phyloP scores from a whole-genome alignment of 92 coral and sea anemone genomes.

The Hydrozoanthus gracilis region DNA sequence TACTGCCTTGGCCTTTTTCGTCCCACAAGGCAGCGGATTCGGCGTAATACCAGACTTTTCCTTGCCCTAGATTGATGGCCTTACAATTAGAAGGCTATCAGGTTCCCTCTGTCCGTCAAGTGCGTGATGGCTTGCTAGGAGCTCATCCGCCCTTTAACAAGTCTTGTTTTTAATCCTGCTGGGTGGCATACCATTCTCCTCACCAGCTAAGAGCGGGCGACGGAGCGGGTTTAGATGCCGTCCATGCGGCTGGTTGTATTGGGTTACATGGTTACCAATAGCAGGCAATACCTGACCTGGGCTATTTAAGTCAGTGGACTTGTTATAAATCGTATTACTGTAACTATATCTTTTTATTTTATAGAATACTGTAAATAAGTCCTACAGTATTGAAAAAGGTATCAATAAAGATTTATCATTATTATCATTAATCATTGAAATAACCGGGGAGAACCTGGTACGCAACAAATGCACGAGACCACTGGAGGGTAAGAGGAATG shows the following conservation, averaged over 20 bases:
- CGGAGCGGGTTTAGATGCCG: constrained; percentile 31
- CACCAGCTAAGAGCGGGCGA: constrained; percentile 25
- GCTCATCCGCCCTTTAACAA: not conserved
- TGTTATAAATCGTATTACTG: no score
- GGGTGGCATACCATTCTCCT: constrained; percentile 16
- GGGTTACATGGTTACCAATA: constrained; percentile 14
- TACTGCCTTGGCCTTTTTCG: constrained; percentile 45
- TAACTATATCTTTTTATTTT: no score
- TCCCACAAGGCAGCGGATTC: constrained; percentile 48
- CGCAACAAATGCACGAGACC: no score
- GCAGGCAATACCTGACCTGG: not conserved
- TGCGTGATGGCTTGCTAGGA: not conserved
- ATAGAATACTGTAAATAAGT: no score
- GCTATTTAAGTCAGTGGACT: no score
- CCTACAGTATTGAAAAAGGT: no score
- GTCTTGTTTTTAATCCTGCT: not conserved
- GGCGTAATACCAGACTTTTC: constrained; percentile 19
- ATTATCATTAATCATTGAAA: no score
- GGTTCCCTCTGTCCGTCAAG: constrained; percentile 3
- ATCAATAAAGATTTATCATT: no score
- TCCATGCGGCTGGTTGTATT: not conserved
- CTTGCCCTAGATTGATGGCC: constrained; percentile 11
- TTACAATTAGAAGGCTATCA: not conserved
- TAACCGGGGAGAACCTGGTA: no score
- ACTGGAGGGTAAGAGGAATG: no score